A percentile compares a stretch with the other conserved stretches of the same genome.
phyloP scores from a whole-genome alignment of 2,888 invertebrate species.

The Iselma pallidipennis region DNA sequence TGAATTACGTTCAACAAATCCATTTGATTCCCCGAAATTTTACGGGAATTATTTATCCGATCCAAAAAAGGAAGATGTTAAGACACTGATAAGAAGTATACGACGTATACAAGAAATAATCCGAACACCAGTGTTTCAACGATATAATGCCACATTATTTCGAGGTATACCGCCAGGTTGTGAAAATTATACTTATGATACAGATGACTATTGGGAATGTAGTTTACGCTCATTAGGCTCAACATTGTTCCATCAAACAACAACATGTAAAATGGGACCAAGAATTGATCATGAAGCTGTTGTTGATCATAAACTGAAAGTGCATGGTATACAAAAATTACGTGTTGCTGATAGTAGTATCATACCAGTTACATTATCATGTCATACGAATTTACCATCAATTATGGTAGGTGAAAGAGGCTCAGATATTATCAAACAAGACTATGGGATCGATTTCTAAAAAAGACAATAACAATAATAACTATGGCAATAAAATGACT shows the following conservation, averaged over 20 bases:
- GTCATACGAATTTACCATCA: conserved; percentile 70
- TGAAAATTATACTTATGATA: conserved; percentile 56
- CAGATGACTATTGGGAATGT: conserved; percentile 75
- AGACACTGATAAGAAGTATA: conserved; percentile 50
- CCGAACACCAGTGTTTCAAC: conserved; percentile 56
- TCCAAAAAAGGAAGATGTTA: conserved; percentile 58
- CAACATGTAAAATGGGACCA: conserved; percentile 58
- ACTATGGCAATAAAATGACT: too few species aligned
- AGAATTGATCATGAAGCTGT: conserved; percentile 63
- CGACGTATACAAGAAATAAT: conserved; percentile 60
- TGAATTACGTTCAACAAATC: conserved; percentile 70
- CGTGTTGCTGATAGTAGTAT: conserved; percentile 72
- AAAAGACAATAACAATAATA: too few species aligned
- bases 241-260: conserved; percentile 53
- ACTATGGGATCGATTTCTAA: too few species aligned
- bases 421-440: conserved; percentile 65
- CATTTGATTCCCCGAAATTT: conserved; percentile 71
- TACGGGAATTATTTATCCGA: conserved; percentile 80
- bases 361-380: conserved; percentile 65
- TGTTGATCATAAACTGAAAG: conserved; percentile 64
- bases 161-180: conserved; percentile 60
- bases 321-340: conserved; percentile 63
- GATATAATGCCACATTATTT: conserved; percentile 53
- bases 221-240: conserved; percentile 50
- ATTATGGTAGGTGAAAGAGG: conserved; percentile 75